Percentiles rank a stretch among this genome's conserved stretches.
Evolutionary conservation across 1,140 invertebrate species (phyloP).

Genomic region (Sycobia sp.): DNA sequence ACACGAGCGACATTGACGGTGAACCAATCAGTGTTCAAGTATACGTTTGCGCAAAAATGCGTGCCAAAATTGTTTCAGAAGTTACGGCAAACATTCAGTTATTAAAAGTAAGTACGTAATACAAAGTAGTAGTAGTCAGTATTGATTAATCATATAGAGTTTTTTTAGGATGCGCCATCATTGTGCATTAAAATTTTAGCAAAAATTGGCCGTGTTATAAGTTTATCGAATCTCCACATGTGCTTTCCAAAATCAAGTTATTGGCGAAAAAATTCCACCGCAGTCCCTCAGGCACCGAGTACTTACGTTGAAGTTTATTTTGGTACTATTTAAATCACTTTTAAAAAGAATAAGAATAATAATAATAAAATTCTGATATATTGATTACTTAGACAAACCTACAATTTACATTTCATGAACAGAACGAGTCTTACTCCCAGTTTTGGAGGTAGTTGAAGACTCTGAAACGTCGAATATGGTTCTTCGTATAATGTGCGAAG

Average conservation of each 20-base stretch:
- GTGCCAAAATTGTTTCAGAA: slow-evolving; percentile 77
- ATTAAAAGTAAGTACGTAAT: slow-evolving; percentile 65
- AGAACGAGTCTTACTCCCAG: slow-evolving; percentile 77
- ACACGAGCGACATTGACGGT: slow-evolving; percentile 61
- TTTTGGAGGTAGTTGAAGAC: slow-evolving; percentile 74
- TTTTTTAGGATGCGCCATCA: slow-evolving; percentile 66
- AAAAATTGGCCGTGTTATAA: slow-evolving; percentile 72
- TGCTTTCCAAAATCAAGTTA: slow-evolving; percentile 72
- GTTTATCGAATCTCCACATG: slow-evolving; percentile 77
- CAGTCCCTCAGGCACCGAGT: slow-evolving; percentile 56
- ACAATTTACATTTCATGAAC: slow-evolving; percentile 42
- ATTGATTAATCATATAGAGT: not conserved
- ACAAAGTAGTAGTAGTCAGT: not conserved
- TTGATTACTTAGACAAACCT: not conserved
- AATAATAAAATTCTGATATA: not conserved
- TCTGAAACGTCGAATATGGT: slow-evolving; percentile 75
- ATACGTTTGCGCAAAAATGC: slow-evolving; percentile 74
- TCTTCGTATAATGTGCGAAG: slow-evolving; percentile 79
- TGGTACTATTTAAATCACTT: slow-evolving; percentile 54
- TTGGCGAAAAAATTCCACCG: slow-evolving; percentile 64
- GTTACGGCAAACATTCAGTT: slow-evolving; percentile 74
- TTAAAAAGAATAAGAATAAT: not conserved
- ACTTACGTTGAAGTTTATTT: slow-evolving; percentile 69
- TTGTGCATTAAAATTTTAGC: slow-evolving; percentile 73
- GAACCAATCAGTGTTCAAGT: slow-evolving; percentile 62